phyloP scores from a whole-genome alignment of 2,888 invertebrate genomes.

The Amblyteles armatorius region DNA sequence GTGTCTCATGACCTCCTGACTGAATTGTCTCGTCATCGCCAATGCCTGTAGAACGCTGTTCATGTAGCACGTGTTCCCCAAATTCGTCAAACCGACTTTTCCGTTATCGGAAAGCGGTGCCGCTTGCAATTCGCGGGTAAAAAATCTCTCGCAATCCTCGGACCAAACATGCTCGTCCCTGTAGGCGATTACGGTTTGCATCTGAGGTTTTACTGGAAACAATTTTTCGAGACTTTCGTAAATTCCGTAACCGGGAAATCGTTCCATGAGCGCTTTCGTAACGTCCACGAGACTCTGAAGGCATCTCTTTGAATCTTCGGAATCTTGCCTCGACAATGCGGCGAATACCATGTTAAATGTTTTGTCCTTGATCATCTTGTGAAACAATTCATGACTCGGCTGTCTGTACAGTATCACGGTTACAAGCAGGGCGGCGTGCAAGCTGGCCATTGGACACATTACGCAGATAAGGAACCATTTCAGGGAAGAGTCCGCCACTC shows the following conservation, averaged over 20 bases:
- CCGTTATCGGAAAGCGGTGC: constrained; percentile 77
- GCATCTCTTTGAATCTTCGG: constrained; percentile 84
- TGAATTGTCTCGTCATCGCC: constrained; percentile 92
- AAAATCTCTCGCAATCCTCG: constrained; percentile 76
- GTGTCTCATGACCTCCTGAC: constrained; percentile 87
- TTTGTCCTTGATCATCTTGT: constrained; percentile 85
- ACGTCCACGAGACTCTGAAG: constrained; percentile 88
- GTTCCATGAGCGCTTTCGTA: constrained; percentile 85
- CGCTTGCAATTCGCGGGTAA: constrained; percentile 46
- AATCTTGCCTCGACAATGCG: constrained; percentile 87
- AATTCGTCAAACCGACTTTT: constrained; percentile 92
- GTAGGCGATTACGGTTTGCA: constrained; percentile 77
- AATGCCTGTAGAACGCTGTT: constrained; percentile 94
- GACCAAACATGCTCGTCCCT: constrained; percentile 83
- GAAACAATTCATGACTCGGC: constrained; percentile 87
- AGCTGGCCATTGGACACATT: constrained; percentile 86
- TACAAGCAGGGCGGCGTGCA: constrained; percentile 87
- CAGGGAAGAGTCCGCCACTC: constrained; percentile 88
- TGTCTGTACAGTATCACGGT: constrained; percentile 88
- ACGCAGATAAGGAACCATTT: constrained; percentile 87
- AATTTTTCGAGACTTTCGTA: constrained; percentile 81
- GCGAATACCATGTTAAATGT: constrained; percentile 84
- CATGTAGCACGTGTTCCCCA: constrained; percentile 96
- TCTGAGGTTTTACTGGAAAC: constrained; percentile 79
- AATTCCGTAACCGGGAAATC: constrained; percentile 84